phyloP scores from a whole-genome alignment of 2,113 vertebrate species.

The Bombycilla garrulus region DNA sequence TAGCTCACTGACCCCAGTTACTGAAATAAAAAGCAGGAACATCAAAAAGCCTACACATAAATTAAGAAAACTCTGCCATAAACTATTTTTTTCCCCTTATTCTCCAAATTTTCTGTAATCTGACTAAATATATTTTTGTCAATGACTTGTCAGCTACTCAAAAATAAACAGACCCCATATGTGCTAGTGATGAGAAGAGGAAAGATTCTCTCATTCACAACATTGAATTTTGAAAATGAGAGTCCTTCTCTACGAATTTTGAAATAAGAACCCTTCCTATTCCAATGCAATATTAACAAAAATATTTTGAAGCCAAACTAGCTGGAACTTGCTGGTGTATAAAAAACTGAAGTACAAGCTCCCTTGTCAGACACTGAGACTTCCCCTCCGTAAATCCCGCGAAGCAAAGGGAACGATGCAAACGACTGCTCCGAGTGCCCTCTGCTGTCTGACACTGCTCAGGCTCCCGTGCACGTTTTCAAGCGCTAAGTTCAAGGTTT shows the following conservation, averaged over 20 bases:
- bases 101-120: neutral
- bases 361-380: neutral
- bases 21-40: neutral
- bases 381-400: neutral
- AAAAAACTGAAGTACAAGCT: neutral
- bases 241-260: neutral
- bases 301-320: neutral
- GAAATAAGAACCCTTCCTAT: neutral
- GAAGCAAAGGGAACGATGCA: neutral
- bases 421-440: slow-evolving; percentile 41
- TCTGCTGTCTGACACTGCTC: neutral
- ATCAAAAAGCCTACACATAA: neutral
- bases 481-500: neutral
- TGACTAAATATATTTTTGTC: neutral
- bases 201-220: neutral
- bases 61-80: neutral
- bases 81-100: neutral
- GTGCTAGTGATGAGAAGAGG: neutral
- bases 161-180: neutral
- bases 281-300: neutral
- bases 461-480: neutral
- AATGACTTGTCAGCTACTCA: neutral
- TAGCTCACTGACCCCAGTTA: neutral
- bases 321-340: neutral
- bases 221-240: neutral